Percentiles rank a stretch among this genome's conserved stretches.
Evolutionary conservation across 2,888 invertebrate species (phyloP).

Genomic region (Biston stratarius): DNA sequence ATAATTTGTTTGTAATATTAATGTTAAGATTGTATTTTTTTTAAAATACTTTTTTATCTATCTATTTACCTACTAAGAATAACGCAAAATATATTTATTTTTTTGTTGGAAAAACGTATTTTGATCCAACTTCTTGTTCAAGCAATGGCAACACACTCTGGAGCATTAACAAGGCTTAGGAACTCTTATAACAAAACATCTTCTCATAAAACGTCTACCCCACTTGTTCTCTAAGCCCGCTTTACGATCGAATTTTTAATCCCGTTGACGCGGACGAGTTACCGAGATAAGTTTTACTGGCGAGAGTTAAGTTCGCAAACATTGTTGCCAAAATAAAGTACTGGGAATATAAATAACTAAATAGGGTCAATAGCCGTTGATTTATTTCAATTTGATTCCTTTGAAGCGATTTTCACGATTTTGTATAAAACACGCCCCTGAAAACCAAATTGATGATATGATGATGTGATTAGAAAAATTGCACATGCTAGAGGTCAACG

Average conservation of each 20-base stretch:
- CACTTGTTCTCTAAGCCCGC: conserved; percentile 48
- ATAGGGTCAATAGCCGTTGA: neutral
- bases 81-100: no score
- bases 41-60: no score
- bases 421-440: no score
- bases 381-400: neutral
- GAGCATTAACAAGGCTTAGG: no score
- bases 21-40: no score
- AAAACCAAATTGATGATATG: no score
- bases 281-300: conserved; percentile 61
- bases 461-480: no score
- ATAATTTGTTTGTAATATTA: no score
- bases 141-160: conserved; percentile 19
- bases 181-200: conserved; percentile 35
- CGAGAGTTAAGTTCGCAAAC: conserved; percentile 47
- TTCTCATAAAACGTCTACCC: conserved; percentile 23
- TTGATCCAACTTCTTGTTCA: conserved; percentile 16
- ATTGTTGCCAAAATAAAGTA: conserved; percentile 42
- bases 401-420: neutral
- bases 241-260: conserved; percentile 73
- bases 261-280: conserved; percentile 62
- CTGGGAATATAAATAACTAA: conserved; percentile 5
- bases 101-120: no score
- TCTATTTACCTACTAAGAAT: no score
- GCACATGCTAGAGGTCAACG: no score